phyloP scores from a whole-genome alignment of 2,797 vertebrate genomes.

The Squalus acanthias region DNA sequence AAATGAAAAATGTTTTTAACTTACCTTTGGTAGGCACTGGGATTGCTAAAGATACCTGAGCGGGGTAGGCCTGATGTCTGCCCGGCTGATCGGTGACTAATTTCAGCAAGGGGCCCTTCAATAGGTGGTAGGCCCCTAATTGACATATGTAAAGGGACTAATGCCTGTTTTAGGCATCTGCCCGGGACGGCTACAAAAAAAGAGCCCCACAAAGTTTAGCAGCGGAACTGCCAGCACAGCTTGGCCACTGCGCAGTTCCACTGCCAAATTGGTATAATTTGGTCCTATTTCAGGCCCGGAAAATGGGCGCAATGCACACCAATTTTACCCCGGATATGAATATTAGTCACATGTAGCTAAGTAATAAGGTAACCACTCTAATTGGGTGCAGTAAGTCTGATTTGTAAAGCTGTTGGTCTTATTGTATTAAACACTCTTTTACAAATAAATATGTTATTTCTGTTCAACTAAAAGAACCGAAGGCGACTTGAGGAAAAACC shows the following conservation, averaged over 20 bases:
- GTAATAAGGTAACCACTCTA: neutral
- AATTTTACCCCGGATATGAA: neutral
- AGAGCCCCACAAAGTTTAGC: neutral
- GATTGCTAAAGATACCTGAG: neutral
- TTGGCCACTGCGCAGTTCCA: neutral
- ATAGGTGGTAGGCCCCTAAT: neutral
- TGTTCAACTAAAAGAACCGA: too few relatives aligned
- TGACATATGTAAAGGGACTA: neutral
- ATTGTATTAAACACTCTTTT: too few relatives aligned
- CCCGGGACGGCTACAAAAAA: neutral
- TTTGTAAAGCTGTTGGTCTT: too few relatives aligned
- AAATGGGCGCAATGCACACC: neutral
- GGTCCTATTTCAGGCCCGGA: neutral
- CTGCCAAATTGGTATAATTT: neutral
- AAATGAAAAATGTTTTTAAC: neutral
- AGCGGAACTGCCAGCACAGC: neutral
- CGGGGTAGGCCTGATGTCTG: neutral
- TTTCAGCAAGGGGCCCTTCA: neutral
- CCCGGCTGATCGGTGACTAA: neutral
- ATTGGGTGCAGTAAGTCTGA: neutral
- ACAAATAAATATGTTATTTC: too few relatives aligned
- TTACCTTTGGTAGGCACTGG: neutral
- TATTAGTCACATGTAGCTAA: neutral
- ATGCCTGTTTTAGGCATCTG: neutral
- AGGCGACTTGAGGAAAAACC: too few relatives aligned